A percentile compares a stretch with the other conserved stretches of the same genome.
phyloP scores from a whole-genome alignment of 2,113 vertebrate genomes.

The Phainopepla nitens region DNA sequence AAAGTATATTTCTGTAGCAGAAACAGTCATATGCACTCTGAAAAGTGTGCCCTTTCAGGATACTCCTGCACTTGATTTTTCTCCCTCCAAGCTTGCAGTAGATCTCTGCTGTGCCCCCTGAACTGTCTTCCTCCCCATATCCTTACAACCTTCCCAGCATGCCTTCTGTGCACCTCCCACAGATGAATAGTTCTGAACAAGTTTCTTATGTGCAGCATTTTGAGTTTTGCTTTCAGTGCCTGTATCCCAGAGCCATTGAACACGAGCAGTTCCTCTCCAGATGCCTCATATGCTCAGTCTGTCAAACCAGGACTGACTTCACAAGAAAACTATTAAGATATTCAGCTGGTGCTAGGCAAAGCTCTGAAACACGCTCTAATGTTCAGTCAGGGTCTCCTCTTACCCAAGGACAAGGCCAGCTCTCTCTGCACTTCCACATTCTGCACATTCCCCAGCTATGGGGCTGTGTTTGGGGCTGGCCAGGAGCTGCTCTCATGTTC shows the following conservation, averaged over 20 bases:
- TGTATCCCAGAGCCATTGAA: not conserved
- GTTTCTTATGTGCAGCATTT: not conserved
- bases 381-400: not conserved
- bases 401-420: constrained; percentile 6
- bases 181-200: not conserved
- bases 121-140: not conserved
- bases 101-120: not conserved
- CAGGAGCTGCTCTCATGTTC: not conserved
- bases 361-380: not conserved
- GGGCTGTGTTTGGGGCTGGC: not conserved
- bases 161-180: not conserved
- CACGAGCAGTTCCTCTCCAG: not conserved
- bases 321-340: constrained; percentile 1
- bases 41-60: not conserved
- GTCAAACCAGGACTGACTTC: not conserved
- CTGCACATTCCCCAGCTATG: not conserved
- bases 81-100: not conserved
- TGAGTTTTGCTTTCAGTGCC: not conserved
- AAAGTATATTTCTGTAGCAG: not conserved
- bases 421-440: constrained; percentile 57
- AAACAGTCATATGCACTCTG: not conserved
- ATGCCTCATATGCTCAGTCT: not conserved
- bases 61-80: not conserved
- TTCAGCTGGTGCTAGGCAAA: constrained; percentile 35
- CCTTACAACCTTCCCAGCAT: not conserved